phyloP scores from a whole-genome alignment of 1,140 invertebrate species.

The Nylanderia fulva region DNA sequence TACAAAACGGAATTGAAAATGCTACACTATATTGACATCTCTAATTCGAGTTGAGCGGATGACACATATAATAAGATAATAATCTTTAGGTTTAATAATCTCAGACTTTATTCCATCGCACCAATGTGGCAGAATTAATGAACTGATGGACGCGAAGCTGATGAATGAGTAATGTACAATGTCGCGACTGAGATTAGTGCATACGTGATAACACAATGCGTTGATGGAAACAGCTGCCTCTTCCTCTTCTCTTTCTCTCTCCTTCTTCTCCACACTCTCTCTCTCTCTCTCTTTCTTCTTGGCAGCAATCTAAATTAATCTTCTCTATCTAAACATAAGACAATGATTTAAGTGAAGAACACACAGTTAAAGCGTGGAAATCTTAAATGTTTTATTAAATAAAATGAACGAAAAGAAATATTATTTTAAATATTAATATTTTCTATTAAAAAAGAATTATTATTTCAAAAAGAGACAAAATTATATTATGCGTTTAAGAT shows the following conservation, averaged over 20 bases:
- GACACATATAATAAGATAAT: not conserved
- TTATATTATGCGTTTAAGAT: not conserved
- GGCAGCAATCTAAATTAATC: not conserved
- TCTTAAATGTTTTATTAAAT: too few species aligned
- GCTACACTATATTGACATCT: not conserved
- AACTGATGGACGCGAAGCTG: conserved; percentile 20
- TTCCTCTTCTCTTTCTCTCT: not conserved
- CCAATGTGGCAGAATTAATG: conserved; percentile 16
- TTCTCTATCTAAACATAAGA: not conserved
- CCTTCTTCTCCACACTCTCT: not conserved
- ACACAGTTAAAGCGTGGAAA: too few species aligned
- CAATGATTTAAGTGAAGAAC: too few species aligned
- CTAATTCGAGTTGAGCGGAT: not conserved
- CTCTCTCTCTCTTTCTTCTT: not conserved
- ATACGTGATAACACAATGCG: not conserved
- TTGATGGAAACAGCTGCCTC: not conserved
- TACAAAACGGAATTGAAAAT: not conserved
- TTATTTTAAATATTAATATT: too few species aligned
- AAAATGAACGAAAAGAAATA: not conserved
- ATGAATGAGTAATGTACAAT: conserved; percentile 33
- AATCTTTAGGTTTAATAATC: conserved; percentile 14
- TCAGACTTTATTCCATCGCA: not conserved
- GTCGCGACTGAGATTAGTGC: conserved; percentile 12
- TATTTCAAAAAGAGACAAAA: not conserved
- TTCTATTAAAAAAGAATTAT: too few species aligned